phyloP scores from a whole-genome alignment of 2,797 vertebrate species.

The Leptatherina wallacei region DNA sequence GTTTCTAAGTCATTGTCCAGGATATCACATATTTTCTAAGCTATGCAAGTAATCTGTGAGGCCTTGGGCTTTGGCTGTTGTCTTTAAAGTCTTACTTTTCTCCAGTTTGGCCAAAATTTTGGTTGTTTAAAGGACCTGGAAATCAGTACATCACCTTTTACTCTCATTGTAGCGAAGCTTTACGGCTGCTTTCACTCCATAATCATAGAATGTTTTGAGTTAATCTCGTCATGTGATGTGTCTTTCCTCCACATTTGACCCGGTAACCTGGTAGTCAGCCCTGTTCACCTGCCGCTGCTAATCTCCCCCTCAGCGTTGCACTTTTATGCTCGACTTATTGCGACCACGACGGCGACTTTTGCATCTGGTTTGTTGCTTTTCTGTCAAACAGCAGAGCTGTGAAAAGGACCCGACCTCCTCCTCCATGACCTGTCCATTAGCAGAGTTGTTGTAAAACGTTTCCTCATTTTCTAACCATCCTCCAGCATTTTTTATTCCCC shows the following conservation, averaged over 20 bases:
- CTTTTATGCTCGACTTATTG: conserved; percentile 22
- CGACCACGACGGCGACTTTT: conserved; percentile 20
- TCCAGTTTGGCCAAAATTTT: neutral
- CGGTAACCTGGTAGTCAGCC: conserved; percentile 20
- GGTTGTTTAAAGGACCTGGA: neutral
- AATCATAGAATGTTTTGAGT: neutral
- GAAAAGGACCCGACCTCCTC: conserved; percentile 40
- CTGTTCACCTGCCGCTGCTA: conserved; percentile 26
- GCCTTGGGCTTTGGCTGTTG: too few relatives aligned
- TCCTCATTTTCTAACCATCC: conserved; percentile 24
- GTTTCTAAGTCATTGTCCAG: neutral
- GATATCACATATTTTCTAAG: neutral
- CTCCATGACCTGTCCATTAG: conserved; percentile 35
- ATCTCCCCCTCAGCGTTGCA: conserved; percentile 22
- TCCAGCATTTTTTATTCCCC: conserved; percentile 24
- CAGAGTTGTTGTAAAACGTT: conserved; percentile 44
- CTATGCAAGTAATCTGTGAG: neutral
- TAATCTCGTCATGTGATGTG: conserved; percentile 30
- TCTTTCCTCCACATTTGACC: conserved; percentile 44
- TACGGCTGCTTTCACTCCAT: neutral
- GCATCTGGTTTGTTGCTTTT: conserved; percentile 18
- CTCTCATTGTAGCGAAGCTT: neutral
- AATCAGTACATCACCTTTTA: neutral
- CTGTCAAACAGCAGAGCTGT: conserved; percentile 20
- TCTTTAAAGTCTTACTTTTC: neutral